Evolutionary conservation across 1,140 invertebrate species (phyloP), one percentile per base, ranked within the genome.

Genomic region (Cydia amplana): DNA sequence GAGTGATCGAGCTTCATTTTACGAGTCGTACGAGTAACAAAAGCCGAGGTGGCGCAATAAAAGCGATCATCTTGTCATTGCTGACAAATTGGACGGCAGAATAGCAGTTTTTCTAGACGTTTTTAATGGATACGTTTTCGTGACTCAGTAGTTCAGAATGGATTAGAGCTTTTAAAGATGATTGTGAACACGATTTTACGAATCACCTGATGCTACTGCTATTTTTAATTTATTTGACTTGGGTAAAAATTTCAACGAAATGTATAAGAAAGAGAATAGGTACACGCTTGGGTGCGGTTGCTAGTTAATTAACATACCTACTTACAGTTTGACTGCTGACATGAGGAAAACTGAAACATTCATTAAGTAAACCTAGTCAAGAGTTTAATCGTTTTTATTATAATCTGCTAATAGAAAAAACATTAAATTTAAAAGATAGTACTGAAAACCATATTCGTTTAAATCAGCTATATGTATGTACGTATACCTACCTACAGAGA

Each of bases 1-100:
- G 78, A 80, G 77, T 78, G 78, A 81, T 77, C 78, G 82, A 81
- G 64, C 84, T 85, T 86, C 84, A 82, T 84, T 84, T 84, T 79
- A 84, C n/a, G 28, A 65, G 64, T 32, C 64, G 64, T 36, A n/a
- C n/a, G n/a, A 6, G 28, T 65, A 32, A n/a, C 20, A 67, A 70
- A 65, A 70, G 32, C 65, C 64, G 28, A 65, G 65, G 36, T 36
- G 65, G 65, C 18, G 65, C 65, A 70, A 70, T 70, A 70, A 70
- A 70, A 70, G 18, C 65, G 65, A 70, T 70, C 65, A 70, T 70
- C 65, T 70, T 70, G 65, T 70, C 65, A 70, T 70, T 70, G 16
- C 65, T 43, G 65, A 70, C 65, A 70, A 43, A 70, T 70, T 70
- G 36, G 36, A 70, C n/a, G 32, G 65, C 16, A 70, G 18, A 70